Conservation (phyloP, 2,888 invertebrate species). For the Drosophila nigricruria region DNA sequence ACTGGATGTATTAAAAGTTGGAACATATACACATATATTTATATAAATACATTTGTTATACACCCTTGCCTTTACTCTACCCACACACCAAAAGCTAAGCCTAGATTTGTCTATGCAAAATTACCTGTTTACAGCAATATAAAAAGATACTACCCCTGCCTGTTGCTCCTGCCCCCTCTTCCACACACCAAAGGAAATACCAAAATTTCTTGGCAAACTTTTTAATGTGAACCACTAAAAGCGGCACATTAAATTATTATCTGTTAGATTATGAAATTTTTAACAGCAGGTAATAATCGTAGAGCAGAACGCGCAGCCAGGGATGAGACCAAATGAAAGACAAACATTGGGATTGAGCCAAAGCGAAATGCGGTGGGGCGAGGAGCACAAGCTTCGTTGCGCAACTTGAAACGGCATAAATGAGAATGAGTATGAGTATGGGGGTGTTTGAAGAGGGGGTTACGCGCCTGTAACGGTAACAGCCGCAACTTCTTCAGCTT, state of each 20-base stretch:
- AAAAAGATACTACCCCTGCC: slow-evolving; percentile 34
- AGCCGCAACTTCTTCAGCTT: slow-evolving; percentile 30
- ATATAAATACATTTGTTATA: neutral
- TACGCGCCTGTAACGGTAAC: slow-evolving; percentile 63
- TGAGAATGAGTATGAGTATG: slow-evolving; percentile 42
- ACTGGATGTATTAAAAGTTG: too few relatives aligned
- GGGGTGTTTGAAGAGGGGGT: neutral
- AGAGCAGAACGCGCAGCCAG: slow-evolving; percentile 31
- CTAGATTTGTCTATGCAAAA: slow-evolving; percentile 48
- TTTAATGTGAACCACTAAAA: slow-evolving; percentile 77
- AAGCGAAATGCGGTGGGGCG: neutral
- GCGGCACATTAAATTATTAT: slow-evolving; percentile 81
- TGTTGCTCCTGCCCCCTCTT: too few relatives aligned
- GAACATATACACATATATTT: neutral
- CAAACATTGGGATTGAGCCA: slow-evolving; percentile 63
- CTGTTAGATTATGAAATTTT: slow-evolving; percentile 76
- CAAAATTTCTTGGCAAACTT: slow-evolving; percentile 68
- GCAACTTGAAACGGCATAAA: slow-evolving; percentile 81
- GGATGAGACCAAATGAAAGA: slow-evolving; percentile 63
- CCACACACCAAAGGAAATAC: neutral
- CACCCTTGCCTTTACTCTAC: neutral
- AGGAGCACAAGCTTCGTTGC: slow-evolving; percentile 62
- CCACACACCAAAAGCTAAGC: neutral
- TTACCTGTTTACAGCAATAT: slow-evolving; percentile 78
- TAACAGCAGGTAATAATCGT: slow-evolving; percentile 83